phyloP scores from a whole-genome alignment of 2,888 invertebrate species.

The Strigamia transsilvanica region DNA sequence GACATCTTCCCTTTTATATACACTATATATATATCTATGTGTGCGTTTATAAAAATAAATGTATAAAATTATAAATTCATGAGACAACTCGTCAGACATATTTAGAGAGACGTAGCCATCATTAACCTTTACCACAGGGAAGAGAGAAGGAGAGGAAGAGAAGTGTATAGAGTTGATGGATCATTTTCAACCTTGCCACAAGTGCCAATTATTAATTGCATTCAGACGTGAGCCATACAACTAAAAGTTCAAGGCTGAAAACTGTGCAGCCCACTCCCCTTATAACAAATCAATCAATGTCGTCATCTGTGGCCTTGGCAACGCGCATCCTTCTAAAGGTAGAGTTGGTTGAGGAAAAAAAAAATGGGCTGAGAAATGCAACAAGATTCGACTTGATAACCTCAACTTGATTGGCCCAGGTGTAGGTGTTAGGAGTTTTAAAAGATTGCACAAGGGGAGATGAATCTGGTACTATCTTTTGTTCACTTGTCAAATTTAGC shows the following conservation, averaged over 20 bases:
- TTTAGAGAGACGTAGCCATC: conserved; percentile 10
- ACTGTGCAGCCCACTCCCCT: conserved; percentile 23
- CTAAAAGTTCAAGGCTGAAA: conserved; percentile 23
- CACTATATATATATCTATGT: no score
- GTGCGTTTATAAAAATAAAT: no score
- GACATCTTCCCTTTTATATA: not conserved
- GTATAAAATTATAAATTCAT: not conserved
- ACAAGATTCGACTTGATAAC: conserved; percentile 11
- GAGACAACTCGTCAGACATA: conserved; percentile 30
- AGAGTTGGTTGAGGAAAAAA: not conserved
- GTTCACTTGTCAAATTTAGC: conserved; percentile 21
- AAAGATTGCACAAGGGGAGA: conserved; percentile 25
- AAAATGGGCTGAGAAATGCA: conserved; percentile 18
- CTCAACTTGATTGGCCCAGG: conserved; percentile 21
- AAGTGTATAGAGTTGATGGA: conserved; percentile 25
- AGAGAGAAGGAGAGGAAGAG: conserved; percentile 17
- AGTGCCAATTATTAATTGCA: conserved; percentile 30
- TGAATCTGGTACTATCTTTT: conserved; percentile 23
- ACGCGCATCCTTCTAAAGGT: conserved; percentile 30
- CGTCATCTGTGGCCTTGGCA: conserved; percentile 21
- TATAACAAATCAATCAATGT: conserved; percentile 30
- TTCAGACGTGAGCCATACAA: conserved; percentile 21
- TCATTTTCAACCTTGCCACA: conserved; percentile 30
- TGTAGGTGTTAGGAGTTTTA: conserved; percentile 5
- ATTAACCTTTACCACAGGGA: conserved; percentile 26